Base-by-base conservation (phyloP, 2,888 invertebrate species). In the Melieria picta region DNA sequence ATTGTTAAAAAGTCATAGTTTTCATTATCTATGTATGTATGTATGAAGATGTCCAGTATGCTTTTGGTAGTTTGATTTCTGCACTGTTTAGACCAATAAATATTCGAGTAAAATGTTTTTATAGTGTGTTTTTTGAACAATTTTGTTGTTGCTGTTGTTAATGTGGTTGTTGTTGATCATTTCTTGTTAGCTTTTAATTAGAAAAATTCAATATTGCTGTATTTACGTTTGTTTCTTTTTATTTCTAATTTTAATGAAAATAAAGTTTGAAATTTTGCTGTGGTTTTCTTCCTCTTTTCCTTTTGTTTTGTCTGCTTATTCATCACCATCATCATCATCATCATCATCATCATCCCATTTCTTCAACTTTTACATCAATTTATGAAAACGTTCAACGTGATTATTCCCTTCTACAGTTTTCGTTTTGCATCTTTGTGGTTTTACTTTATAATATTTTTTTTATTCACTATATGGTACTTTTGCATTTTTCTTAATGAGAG, bases 251-350 rank as follows among this genome's bases (percentile, higher is more conserved):
- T 58, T 58, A 58, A 58, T 7, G 58, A 58, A 58, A 58, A 42
- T 58, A 70, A 68, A 68, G 70, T 75, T 58, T 75, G 62, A 65
- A 75, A 73, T 70, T 30, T 69, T 73, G n/a, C 67, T 55, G 72
- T 72, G 65, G 13, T 58, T 52, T 4, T 52, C 13, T 6, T 50
- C 4, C 13, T 11, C 13, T 52, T 66, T 69, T 66, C 7, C 48
- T 58, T 64, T 64, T 64, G 30, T 30, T 30, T 30, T 30, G 30
- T 30, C 30, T 30, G 30, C 30, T 30, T 30, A 30, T 30, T 30
- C 30, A 3, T 30, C 16, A 16, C 3, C 30, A 30, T 30, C 30
- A 30, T 30, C 30, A 30, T 30, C 30, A 30, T 3, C 30, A 30
- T 30, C 30, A 30, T 30, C 30, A 30, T 30, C 30, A 30, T 3